Percentiles rank a stretch among this genome's conserved stretches.
phyloP scores from a whole-genome alignment of 2,797 vertebrate genomes.

The Oryzias dopingdopingensis region DNA sequence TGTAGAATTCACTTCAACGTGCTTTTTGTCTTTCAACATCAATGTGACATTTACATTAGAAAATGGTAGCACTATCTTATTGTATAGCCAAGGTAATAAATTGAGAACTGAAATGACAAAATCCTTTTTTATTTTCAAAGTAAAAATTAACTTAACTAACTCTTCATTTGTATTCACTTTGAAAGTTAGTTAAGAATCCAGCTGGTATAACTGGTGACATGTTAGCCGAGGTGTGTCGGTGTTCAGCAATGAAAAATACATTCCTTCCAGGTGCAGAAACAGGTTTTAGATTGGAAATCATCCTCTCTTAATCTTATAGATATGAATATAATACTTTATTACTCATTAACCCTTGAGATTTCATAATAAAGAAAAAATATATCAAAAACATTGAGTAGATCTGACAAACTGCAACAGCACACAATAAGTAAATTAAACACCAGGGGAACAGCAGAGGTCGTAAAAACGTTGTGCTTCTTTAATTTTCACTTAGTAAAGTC shows the following conservation, averaged over 20 bases:
- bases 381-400: constrained; percentile 69
- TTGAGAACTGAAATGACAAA: no score
- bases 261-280: constrained; percentile 23
- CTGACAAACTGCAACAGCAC: constrained; percentile 68
- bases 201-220: constrained; percentile 1
- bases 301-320: constrained; percentile 45
- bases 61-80: no score
- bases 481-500: constrained; percentile 73
- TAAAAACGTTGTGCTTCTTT: constrained; percentile 87
- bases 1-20: not conserved
- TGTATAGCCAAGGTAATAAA: no score
- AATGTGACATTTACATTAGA: no score
- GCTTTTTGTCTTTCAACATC: no score
- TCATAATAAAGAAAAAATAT: constrained; percentile 56
- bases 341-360: constrained; percentile 38
- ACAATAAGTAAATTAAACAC: constrained; percentile 65
- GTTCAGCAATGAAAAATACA: constrained; percentile 12
- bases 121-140: no score
- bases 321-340: constrained; percentile 65
- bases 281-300: constrained; percentile 43
- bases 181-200: no score
- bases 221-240: constrained; percentile 10
- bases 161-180: no score
- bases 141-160: no score
- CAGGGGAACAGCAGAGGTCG: constrained; percentile 72